Conservation (phyloP, 2,797 vertebrate genomes). For the Sibirionetta formosa region DNA sequence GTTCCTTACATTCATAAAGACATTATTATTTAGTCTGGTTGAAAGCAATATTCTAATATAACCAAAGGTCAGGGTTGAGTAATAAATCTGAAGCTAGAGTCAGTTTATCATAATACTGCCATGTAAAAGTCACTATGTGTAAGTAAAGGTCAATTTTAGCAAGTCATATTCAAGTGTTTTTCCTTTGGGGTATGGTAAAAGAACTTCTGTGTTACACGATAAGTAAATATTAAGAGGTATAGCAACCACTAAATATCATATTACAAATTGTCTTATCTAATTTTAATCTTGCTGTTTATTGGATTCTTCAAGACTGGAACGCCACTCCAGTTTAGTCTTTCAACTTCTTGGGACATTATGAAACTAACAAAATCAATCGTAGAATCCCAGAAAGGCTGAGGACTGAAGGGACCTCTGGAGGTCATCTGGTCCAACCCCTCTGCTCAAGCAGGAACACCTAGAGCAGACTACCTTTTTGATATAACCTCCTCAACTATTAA, state of each 20-base stretch:
- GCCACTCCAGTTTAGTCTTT: neutral
- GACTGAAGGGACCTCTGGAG: neutral
- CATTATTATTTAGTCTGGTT: conserved; percentile 71
- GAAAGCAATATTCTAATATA: conserved; percentile 77
- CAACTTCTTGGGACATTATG: neutral
- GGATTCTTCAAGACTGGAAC: neutral
- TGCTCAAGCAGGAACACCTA: neutral
- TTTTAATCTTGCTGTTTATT: neutral
- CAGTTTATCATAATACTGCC: conserved; percentile 78
- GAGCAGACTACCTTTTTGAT: neutral
- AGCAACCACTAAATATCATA: neutral
- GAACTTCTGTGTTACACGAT: neutral
- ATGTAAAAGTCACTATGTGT: conserved; percentile 77
- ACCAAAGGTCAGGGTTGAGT: conserved; percentile 77
- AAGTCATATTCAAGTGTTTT: conserved; percentile 65
- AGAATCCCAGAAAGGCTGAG: neutral
- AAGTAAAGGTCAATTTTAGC: conserved; percentile 80
- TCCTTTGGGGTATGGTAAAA: conserved; percentile 24
- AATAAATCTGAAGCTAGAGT: conserved; percentile 74
- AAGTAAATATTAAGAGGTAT: conserved; percentile 22
- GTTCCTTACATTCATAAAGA: conserved; percentile 58
- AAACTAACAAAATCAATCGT: neutral
- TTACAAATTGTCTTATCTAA: neutral
- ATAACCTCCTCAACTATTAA: neutral
- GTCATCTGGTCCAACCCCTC: neutral